phyloP scores from a whole-genome alignment of 2,888 invertebrate genomes.

The Heliconius erato region DNA sequence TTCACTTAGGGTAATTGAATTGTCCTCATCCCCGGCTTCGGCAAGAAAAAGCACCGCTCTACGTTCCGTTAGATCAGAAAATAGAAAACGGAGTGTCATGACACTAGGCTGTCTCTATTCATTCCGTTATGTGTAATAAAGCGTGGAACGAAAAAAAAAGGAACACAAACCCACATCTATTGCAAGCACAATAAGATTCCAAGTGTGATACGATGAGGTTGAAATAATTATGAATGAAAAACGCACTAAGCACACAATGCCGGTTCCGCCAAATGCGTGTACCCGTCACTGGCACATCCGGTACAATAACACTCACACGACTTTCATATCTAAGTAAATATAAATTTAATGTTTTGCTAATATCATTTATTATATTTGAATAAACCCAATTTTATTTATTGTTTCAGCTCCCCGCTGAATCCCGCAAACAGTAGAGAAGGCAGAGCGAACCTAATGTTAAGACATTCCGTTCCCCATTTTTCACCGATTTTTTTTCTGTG shows the following conservation, averaged over 20 bases:
- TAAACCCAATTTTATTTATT: neutral
- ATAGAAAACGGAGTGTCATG: neutral
- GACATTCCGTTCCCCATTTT: no score
- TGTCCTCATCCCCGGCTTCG: no score
- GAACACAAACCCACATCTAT: neutral
- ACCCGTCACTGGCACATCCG: neutral
- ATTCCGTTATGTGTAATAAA: neutral
- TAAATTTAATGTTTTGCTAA: neutral
- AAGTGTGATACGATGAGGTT: neutral
- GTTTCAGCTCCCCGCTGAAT: no score
- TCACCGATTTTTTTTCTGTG: no score
- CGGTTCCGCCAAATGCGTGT: conserved; percentile 1
- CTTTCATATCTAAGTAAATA: neutral
- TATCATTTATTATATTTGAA: neutral
- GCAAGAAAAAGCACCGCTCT: no score
- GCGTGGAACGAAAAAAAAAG: neutral
- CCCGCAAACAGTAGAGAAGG: no score
- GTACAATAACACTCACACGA: neutral
- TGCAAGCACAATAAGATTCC: neutral
- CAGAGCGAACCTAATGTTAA: no score
- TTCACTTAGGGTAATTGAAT: no score
- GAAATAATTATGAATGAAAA: neutral
- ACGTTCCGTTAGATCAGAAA: neutral
- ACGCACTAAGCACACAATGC: neutral
- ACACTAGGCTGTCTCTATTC: no score